Base-by-base conservation (phyloP, 2,888 invertebrate species). In the Melikaiella ostensackeni region DNA sequence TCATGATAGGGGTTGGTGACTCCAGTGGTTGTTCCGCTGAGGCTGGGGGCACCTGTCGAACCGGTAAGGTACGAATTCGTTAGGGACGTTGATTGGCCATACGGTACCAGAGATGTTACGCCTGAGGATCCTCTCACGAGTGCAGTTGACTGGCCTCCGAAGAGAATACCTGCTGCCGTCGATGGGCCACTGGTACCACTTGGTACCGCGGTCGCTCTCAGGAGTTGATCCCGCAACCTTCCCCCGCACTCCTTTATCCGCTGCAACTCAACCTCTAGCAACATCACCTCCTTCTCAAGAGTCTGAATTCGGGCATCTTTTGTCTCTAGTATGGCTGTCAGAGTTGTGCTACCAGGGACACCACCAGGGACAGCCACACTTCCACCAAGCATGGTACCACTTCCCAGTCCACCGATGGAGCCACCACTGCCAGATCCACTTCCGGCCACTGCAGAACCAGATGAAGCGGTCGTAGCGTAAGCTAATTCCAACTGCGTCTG, bases 301-400 rank as follows among this genome's bases (percentile, higher is more conserved):
- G 96, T 96, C 90, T 95, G 94, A 92, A 97, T 97, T 92, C 97
- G 94, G 89, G 96, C 96, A 92, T 97, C 97, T 95, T 97, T 95
- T 88, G 96, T 96, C 93, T 96, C 96, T 93, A 96, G 94, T 92
- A 96, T 95, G 88, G 96, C 95, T 87, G 95, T 95, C 92, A 96
- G 94, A 86, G 96, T 95, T 92, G 95, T 95, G 92, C 93, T 93
- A 90, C 93, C 92, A 90, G 93, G 92, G 90, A 93, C 92, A 91
- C 87, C 89, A 79, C 90, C 90, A 57, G 91, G 91, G 75, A 91
- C 91, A 59, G 90, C 91, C 61, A 91, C 90, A 82, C 90, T 90
- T 76, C 91, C 91, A 61, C 91, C 91, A 35, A 88, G 87, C 76
- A 89, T 84, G 62, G 88, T 90, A 77, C 86, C 86, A 79, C 85